Conservation (phyloP, 2,113 vertebrate genomes). For the Malurus melanocephalus region DNA sequence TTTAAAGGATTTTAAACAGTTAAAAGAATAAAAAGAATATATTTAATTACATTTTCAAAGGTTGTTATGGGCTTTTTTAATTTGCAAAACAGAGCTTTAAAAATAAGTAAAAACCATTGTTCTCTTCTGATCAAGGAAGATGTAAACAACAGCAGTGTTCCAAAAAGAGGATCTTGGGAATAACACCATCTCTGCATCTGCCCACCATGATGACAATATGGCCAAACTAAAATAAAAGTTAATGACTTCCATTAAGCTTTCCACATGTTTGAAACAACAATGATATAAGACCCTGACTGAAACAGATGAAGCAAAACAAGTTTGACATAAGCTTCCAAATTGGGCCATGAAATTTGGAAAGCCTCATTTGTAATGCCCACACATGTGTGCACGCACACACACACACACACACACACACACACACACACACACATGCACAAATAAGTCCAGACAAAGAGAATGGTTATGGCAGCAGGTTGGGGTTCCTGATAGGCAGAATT, state of each 20-base stretch:
- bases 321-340: conserved; percentile 64
- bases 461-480: background rate
- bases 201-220: conserved; percentile 65
- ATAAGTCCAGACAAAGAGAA: background rate
- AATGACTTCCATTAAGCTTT: conserved; percentile 71
- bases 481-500: background rate
- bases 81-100: conserved; percentile 42
- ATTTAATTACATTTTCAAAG: conserved; percentile 48
- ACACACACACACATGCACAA: background rate
- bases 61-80: conserved; percentile 39
- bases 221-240: conserved; percentile 71
- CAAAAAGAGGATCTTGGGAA: conserved; percentile 64
- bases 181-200: conserved; percentile 62
- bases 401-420: background rate
- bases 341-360: conserved; percentile 51
- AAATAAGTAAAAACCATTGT: conserved; percentile 60
- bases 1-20: conserved; percentile 35
- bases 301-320: conserved; percentile 62
- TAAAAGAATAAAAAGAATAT: conserved; percentile 42
- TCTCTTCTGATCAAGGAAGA: conserved; percentile 61
- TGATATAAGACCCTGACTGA: conserved; percentile 60
- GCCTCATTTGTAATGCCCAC: background rate
- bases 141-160: conserved; percentile 62
- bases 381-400: background rate
- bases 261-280: conserved; percentile 65